Evolutionary conservation across 2,888 invertebrate genomes (phyloP).

Genomic region (Dione juno): DNA sequence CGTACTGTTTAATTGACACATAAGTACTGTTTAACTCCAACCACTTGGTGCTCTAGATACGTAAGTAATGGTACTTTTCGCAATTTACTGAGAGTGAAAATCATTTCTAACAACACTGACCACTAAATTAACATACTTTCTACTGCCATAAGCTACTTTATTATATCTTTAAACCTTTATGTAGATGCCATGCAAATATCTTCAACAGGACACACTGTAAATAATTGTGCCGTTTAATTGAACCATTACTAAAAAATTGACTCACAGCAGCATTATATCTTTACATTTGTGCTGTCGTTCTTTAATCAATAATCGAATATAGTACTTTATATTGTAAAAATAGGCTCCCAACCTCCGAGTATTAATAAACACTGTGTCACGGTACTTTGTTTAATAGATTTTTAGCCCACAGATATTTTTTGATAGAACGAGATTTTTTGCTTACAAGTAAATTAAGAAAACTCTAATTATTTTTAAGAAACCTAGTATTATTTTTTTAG

Average conservation of each 20-base stretch:
- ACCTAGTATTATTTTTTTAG: too few relatives aligned
- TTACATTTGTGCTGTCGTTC: too few relatives aligned
- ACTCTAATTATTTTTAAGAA: too few relatives aligned
- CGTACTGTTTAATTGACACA: constrained; percentile 44
- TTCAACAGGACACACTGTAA: constrained; percentile 17
- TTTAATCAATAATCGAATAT: too few relatives aligned
- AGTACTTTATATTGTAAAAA: too few relatives aligned
- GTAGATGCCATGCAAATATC: constrained; percentile 42
- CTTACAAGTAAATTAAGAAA: too few relatives aligned
- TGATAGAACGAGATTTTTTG: too few relatives aligned
- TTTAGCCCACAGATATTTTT: too few relatives aligned
- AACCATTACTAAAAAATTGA: neutral
- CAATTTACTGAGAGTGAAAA: constrained; percentile 65
- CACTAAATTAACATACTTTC: constrained; percentile 68
- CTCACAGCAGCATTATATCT: too few relatives aligned
- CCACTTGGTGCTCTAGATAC: constrained; percentile 61
- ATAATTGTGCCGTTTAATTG: neutral
- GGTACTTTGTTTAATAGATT: too few relatives aligned
- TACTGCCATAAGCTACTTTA: constrained; percentile 53
- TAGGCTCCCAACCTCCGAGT: too few relatives aligned
- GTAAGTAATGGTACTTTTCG: constrained; percentile 62
- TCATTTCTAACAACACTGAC: constrained; percentile 60
- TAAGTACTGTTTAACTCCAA: constrained; percentile 16
- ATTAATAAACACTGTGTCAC: too few relatives aligned
- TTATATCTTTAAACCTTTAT: constrained; percentile 37